phyloP scores from a whole-genome alignment of 2,797 vertebrate genomes.

The Cyclura pinguis region DNA sequence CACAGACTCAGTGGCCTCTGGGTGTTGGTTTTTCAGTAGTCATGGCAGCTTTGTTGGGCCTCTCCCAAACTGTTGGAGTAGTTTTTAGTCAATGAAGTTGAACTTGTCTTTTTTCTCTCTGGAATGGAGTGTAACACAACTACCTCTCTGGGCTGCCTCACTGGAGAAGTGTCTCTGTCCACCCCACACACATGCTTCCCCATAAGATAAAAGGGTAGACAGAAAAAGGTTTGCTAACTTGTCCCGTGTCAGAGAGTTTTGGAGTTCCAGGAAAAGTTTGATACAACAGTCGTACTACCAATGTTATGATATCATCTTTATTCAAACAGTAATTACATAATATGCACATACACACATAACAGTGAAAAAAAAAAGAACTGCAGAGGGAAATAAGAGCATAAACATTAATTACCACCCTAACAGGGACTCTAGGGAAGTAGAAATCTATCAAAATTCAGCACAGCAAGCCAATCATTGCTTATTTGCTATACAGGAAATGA shows the following conservation, averaged over 20 bases:
- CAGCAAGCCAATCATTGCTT: slow-evolving; percentile 43
- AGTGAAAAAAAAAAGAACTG: slow-evolving; percentile 28
- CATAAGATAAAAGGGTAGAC: neutral
- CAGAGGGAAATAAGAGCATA: neutral
- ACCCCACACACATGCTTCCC: neutral
- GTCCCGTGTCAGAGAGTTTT: neutral
- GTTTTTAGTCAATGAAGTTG: too few species aligned
- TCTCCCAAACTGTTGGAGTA: too few species aligned
- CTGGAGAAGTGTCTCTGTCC: neutral
- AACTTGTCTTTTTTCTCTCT: too few species aligned
- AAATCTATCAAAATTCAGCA: slow-evolving; percentile 55
- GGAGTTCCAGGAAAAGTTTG: neutral
- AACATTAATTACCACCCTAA: slow-evolving; percentile 20
- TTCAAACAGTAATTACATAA: neutral
- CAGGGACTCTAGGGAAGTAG: neutral
- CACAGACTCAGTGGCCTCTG: too few species aligned
- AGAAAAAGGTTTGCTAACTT: neutral
- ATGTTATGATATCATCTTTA: neutral
- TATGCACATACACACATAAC: neutral
- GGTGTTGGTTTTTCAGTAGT: too few species aligned
- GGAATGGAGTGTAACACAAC: too few species aligned
- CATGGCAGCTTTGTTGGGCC: too few species aligned
- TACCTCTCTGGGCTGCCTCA: neutral
- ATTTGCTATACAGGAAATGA: slow-evolving; percentile 41
- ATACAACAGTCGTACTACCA: neutral